Evolutionary conservation across 2,888 invertebrate genomes (phyloP), one percentile per base, ranked within the genome.

Genomic region (Cerastis rubricosa): DNA sequence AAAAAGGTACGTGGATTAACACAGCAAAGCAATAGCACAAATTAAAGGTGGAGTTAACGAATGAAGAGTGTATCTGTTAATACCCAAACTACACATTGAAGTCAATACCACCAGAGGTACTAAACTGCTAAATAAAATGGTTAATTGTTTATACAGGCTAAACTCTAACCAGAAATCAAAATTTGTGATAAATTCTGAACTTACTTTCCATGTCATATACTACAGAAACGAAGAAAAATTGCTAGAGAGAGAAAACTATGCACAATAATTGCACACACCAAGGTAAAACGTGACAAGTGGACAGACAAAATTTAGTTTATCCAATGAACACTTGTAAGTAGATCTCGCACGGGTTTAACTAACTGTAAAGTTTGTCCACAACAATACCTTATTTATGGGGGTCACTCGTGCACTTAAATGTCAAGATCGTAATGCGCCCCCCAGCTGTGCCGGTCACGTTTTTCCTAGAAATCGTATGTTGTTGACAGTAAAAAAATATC

Each of bases 401-500:
- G 64, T 69, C 79, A 49, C 45, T 57, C 25, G 45, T 81, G 25
- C 35, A 49, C 63, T 51, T 68, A 64, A 75, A 76, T 64, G 68
- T 76, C 79, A 76, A 45, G 76, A 61, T 65, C 80, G n/a, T 65
- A 80, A 66, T 51, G 43, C 49, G 35, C 5, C 80, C 65, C 73
- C 74, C 49, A 80, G 65, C 64, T 59, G 73, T 65, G 49, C 22
- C 43, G 19, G 49, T 25, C 65, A 78, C 65, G 74, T 73, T 73
- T 78, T 71, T 51, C 25, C 35, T 22, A 73, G 22, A 35, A 59
- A n/a, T 80, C n/a, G 43, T 65, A 72, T 65, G 74, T 65, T 59
- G 45, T 49, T 73, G 74, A 78, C 78, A 80, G 80, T 47, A 51
- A 61, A 78, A 70, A n/a, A 64, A 43, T 5, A 49, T n/a, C 19